phyloP scores from a whole-genome alignment of 1,140 invertebrate species.

The Melipona quadrifasciata region DNA sequence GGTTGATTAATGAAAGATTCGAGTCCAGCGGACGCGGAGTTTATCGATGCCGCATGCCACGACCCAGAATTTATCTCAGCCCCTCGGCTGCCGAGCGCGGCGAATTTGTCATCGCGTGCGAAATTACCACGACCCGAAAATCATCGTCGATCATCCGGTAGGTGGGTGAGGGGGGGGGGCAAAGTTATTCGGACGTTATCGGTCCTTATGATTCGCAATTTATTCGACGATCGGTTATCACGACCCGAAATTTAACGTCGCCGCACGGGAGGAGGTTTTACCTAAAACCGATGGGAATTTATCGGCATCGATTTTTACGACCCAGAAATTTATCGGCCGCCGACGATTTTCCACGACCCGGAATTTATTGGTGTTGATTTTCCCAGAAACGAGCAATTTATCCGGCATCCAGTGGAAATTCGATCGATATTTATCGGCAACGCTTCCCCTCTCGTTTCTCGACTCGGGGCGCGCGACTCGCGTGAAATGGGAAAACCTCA shows the following conservation, averaged over 20 bases:
- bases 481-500: background rate
- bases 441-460: background rate
- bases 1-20: conserved; percentile 42
- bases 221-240: background rate
- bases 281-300: background rate
- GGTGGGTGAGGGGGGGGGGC: too few relatives aligned
- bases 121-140: conserved; percentile 1
- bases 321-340: conserved; percentile 15
- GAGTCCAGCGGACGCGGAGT: background rate
- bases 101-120: conserved; percentile 6
- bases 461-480: too few relatives aligned
- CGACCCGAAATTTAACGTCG: conserved; percentile 15
- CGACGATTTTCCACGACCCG: conserved; percentile 30
- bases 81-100: background rate
- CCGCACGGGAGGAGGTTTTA: background rate
- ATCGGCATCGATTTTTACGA: conserved; percentile 3
- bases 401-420: background rate
- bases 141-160: background rate
- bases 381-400: conserved; percentile 6
- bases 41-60: conserved; percentile 10
- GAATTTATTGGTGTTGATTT: conserved; percentile 18
- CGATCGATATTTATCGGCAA: conserved; percentile 19
- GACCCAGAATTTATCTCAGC: conserved; percentile 13
- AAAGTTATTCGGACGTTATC: background rate
- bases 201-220: background rate